Evolutionary conservation across 2,113 vertebrate genomes (phyloP).

Genomic region (rat (Rattus norvegicus)): GRCr8 NC_086035.1:19343001-19343500

Average conservation of each 20-base stretch:
- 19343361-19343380: not conserved
- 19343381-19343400: no score
- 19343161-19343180: not conserved
- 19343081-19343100: slow-evolving; percentile 54
- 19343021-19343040: slow-evolving; percentile 49
- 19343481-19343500: not conserved
- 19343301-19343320: not conserved
- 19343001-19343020: slow-evolving; percentile 68
- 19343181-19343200: not conserved
- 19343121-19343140: not conserved
- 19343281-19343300: not conserved
- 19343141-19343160: not conserved
- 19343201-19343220: not conserved
- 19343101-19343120: not conserved
- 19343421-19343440: not conserved
- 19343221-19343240: not conserved
- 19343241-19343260: not conserved
- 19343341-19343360: not conserved
- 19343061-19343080: slow-evolving; percentile 36
- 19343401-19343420: not conserved
- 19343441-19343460: slow-evolving; percentile 6
- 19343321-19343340: not conserved
- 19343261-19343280: not conserved
- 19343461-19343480: not conserved
- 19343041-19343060: no score